phyloP scores from a whole-genome alignment of 1,140 invertebrate species.

The Ylistrum balloti region DNA sequence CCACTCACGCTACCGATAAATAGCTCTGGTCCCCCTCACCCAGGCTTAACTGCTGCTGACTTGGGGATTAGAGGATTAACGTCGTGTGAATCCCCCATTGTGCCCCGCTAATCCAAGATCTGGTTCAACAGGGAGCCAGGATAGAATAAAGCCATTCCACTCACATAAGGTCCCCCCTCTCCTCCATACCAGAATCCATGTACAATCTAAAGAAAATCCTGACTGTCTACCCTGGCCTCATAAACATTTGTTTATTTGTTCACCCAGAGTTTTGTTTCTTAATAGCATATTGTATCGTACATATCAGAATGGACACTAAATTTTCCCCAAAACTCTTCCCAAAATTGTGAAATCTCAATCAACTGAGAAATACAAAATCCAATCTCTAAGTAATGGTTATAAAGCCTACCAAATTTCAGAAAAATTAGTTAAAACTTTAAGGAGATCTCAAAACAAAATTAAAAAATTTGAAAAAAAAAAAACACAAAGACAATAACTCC shows the following conservation, averaged over 20 bases:
- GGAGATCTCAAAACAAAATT: too few species aligned
- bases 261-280: not conserved
- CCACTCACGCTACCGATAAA: not conserved
- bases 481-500: too few species aligned
- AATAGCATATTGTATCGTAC: not conserved
- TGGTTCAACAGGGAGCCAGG: slow-evolving; percentile 9
- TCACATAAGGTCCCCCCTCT: not conserved
- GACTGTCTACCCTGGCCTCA: not conserved
- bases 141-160: not conserved
- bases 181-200: not conserved
- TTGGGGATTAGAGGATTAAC: slow-evolving; percentile 4
- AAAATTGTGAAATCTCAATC: too few species aligned
- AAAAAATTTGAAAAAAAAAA: too few species aligned
- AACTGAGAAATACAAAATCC: too few species aligned
- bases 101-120: slow-evolving; percentile 14
- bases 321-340: not conserved
- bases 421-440: too few species aligned
- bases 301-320: not conserved
- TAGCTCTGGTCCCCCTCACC: slow-evolving; percentile 18
- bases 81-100: slow-evolving; percentile 16
- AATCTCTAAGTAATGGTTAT: too few species aligned
- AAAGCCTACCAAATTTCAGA: too few species aligned
- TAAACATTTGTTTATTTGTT: not conserved
- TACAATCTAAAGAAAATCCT: slow-evolving; percentile 4
- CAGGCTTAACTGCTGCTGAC: slow-evolving; percentile 16